phyloP scores from a whole-genome alignment of 2,888 invertebrate species.

The Thecocarcelia acutangulata region DNA sequence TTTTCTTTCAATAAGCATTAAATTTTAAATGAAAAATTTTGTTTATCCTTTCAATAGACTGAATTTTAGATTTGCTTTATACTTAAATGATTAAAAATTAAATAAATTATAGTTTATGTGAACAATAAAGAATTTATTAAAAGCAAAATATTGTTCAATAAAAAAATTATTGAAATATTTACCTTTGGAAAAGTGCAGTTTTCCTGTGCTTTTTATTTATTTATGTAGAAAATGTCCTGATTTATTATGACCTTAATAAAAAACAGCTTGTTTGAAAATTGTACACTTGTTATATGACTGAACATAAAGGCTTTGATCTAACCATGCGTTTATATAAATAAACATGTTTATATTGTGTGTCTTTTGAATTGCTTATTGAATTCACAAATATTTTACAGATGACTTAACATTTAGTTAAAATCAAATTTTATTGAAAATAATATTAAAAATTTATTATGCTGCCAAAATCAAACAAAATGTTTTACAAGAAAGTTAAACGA shows the following conservation, averaged over 20 bases:
- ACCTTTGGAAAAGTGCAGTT: slow-evolving; percentile 4
- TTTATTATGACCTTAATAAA: slow-evolving; percentile 52
- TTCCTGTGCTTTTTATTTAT: slow-evolving; percentile 10
- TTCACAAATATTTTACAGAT: slow-evolving; percentile 57
- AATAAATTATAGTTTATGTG: neutral
- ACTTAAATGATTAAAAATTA: slow-evolving; percentile 7
- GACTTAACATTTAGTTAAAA: slow-evolving; percentile 57
- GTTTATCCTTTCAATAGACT: too few species aligned
- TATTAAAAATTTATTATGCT: neutral
- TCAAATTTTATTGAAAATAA: slow-evolving; percentile 53
- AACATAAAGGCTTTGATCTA: slow-evolving; percentile 40
- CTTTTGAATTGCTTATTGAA: slow-evolving; percentile 46
- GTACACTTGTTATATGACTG: neutral
- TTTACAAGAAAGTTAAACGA: neutral
- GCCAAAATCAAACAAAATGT: neutral
- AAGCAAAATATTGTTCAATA: slow-evolving; percentile 7
- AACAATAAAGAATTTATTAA: neutral
- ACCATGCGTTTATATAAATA: slow-evolving; percentile 30
- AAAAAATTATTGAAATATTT: slow-evolving; percentile 36
- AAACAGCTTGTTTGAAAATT: slow-evolving; percentile 39
- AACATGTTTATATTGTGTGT: neutral
- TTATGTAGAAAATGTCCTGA: slow-evolving; percentile 34
- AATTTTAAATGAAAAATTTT: neutral
- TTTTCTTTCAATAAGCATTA: neutral
- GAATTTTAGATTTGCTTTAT: too few species aligned